Conservation (phyloP, 2,888 invertebrate species). For the Frankliniella intonsa region DNA sequence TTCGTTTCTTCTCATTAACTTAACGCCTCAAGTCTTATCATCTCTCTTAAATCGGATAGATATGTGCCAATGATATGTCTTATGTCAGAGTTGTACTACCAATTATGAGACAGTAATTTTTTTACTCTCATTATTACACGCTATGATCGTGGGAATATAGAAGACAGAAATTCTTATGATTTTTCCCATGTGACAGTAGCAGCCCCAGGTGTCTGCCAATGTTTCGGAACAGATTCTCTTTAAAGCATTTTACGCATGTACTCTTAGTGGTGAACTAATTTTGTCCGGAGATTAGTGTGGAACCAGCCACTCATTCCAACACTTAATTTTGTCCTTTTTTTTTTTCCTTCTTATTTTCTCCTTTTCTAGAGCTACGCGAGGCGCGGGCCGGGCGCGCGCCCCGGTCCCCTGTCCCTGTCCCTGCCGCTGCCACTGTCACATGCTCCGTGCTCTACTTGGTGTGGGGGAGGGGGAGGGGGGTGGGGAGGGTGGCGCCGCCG, state of each 20-base stretch:
- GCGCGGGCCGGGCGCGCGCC: no score
- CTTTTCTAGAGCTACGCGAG: no score
- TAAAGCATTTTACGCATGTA: no score
- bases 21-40: slow-evolving; percentile 24
- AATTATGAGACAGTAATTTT: neutral
- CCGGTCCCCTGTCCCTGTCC: no score
- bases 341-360: neutral
- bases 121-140: neutral
- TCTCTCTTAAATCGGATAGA: slow-evolving; percentile 25
- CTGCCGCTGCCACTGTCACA: slow-evolving; percentile 14
- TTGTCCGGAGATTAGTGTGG: neutral
- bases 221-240: neutral
- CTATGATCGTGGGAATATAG: neutral
- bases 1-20: neutral
- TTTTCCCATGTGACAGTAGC: neutral
- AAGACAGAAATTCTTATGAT: neutral
- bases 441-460: neutral
- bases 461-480: neutral
- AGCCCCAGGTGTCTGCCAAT: neutral
- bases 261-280: no score
- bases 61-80: slow-evolving; percentile 26
- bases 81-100: slow-evolving; percentile 14
- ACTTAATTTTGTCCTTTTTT: neutral
- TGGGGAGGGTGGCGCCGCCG: neutral
- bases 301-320: slow-evolving; percentile 6